Evolutionary conservation across 2,113 vertebrate genomes (phyloP).

Genomic region (Zapus hudsonius): DNA sequence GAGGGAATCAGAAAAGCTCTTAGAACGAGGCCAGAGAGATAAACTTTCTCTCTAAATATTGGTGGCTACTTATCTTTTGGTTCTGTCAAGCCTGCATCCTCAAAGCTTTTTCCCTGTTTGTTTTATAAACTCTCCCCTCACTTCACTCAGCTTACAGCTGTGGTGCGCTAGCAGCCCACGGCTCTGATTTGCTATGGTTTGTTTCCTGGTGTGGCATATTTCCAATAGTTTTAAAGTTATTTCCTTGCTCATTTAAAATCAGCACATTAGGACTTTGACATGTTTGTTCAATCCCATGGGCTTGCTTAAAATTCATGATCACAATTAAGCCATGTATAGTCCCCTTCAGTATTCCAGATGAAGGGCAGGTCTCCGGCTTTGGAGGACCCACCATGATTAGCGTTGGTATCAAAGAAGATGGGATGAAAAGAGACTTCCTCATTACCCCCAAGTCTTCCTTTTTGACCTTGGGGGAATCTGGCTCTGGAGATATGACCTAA

Average conservation of each 20-base stretch:
- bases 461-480: background rate
- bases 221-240: background rate
- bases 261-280: background rate
- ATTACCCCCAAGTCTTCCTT: background rate
- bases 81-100: background rate
- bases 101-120: background rate
- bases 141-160: background rate
- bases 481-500: background rate
- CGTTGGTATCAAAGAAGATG: background rate
- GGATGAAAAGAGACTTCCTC: background rate
- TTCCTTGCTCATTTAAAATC: slow-evolving; percentile 24
- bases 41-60: background rate
- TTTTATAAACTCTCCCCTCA: background rate
- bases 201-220: background rate
- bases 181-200: background rate
- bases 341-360: background rate
- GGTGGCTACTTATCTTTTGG: background rate
- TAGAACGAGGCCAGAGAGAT: background rate
- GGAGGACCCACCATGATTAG: background rate
- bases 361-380: background rate
- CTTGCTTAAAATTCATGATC: slow-evolving; percentile 44
- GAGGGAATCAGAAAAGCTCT: background rate
- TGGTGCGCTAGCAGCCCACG: background rate
- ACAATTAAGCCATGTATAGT: background rate
- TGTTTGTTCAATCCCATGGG: slow-evolving; percentile 18